Evolutionary conservation across 2,888 invertebrate genomes (phyloP).

Genomic region (Troilus luridus): DNA sequence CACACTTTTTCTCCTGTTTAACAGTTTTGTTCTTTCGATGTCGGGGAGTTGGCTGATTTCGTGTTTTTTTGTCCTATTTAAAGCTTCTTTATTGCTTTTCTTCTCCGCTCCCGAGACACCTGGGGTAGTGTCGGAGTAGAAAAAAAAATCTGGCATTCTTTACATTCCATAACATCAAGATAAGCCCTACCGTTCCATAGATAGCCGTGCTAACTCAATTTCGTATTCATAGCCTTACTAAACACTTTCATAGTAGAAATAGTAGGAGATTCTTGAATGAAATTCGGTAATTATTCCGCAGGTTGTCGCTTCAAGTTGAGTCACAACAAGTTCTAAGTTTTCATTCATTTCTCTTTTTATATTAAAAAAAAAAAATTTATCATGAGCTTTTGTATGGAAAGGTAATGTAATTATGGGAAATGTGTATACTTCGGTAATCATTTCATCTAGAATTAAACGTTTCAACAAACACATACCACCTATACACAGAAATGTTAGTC

Average conservation of each 20-base stretch:
- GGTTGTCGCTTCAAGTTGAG: too few species aligned
- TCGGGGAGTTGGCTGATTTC: neutral
- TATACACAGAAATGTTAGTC: too few species aligned
- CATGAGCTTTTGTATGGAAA: too few species aligned
- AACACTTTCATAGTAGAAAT: neutral
- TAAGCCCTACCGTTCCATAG: neutral
- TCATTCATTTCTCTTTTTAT: too few species aligned
- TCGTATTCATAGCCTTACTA: neutral
- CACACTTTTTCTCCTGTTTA: neutral
- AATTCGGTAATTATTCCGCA: too few species aligned
- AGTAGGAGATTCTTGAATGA: too few species aligned
- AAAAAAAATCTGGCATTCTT: neutral
- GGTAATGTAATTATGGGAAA: too few species aligned
- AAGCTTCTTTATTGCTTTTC: conserved; percentile 15
- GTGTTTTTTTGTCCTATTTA: neutral
- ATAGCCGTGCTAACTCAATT: neutral
- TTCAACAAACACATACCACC: too few species aligned
- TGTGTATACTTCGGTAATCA: too few species aligned
- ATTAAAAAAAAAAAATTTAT: too few species aligned
- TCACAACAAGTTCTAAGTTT: too few species aligned
- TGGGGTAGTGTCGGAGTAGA: neutral
- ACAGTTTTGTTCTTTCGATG: neutral
- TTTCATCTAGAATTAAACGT: too few species aligned
- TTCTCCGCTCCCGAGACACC: neutral
- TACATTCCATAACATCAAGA: neutral